These are phyloP conservation scores for Carpatolechia fugitivella DNA, from an alignment of 2,888 invertebrate species.

Conservation along the genomic window DNA sequence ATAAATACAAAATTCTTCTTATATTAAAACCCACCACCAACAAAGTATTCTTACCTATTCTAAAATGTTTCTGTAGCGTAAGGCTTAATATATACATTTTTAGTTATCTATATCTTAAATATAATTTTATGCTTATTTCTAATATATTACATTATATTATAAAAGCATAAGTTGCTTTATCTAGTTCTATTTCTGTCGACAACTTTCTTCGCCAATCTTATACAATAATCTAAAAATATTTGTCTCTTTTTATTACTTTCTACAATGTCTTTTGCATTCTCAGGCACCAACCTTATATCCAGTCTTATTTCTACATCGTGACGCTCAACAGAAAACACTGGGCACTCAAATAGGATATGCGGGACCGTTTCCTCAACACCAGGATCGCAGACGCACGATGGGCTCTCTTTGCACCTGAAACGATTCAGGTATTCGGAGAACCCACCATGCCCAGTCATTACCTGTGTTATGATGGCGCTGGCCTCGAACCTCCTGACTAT, in stretches of 20 bases:
- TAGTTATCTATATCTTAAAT: not conserved
- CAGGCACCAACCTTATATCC: not conserved
- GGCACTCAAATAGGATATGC: not conserved
- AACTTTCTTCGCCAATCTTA: not conserved
- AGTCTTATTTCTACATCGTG: not conserved
- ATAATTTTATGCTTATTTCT: not conserved
- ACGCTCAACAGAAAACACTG: not conserved
- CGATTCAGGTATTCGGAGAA: constrained; percentile 15
- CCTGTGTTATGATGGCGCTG: not conserved
- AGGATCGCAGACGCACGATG: constrained; percentile 9
- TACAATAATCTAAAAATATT: not conserved
- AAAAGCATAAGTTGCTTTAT: not conserved
- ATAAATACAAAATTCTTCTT: no score
- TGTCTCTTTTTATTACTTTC: no score
- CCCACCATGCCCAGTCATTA: constrained; percentile 16
- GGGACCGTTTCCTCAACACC: not conserved
- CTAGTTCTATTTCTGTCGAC: not conserved
- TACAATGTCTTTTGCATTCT: no score
- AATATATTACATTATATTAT: not conserved
- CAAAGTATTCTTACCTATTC: not conserved
- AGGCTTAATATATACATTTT: no score
- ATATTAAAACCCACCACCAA: no score
- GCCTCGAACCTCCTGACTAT: not conserved
- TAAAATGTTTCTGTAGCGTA: no score
- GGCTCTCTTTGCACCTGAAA: constrained; percentile 14